Base-by-base conservation (phyloP, 2,113 vertebrate species). In the Tachycineta bicolor region DNA sequence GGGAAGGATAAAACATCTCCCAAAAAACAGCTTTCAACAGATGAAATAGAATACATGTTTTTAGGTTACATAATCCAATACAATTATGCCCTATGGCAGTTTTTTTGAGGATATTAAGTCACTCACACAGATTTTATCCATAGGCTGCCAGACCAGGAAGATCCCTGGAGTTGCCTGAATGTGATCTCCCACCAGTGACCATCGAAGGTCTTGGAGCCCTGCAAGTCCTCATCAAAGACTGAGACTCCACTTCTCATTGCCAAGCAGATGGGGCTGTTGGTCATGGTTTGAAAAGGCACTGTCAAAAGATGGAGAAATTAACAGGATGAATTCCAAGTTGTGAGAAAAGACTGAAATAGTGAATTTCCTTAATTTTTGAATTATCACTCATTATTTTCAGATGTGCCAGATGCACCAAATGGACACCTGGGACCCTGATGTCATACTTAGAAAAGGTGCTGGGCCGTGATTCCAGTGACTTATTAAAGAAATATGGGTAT, bases 361-460 rank as follows among this genome's bases (percentile, higher is more conserved):
- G 12, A 63, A 34, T 75, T 49, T 78, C 39, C 24, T 56, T 85
- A 11, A 59, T 60, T 86, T 87, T 84, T 82, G 0, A 67, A 12
- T 71, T n/a, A 33, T 62, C 10, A 12, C 31, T 56, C 8, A 4
- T 58, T 74, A 44, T 56, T 90, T 84, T 79, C 68, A 79, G 17
- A 21, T 63, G 76, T 87, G 74, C n/a, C 81, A 68, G 29, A 44
- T 44, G 50, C 16, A 86, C 17, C 1, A 1, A 67, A 33, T 2
- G 39, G 65, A 20, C 1, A 4, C 41, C 55, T n/a, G 44, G 9
- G 37, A 62, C 62, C 33, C 56, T 2, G 2, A 46, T 0, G 0
- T 7, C 3, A 10, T n/a, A 2, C 14, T 71, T 58, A 43, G 71
- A 50, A 60, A 53, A 62, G 62, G 53, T 5, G 0, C 11, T 6